These are phyloP conservation scores for Glandiceps talaboti DNA, from an alignment of 53 echinoderm and acorn worm genomes.

Conservation along the genomic window DNA sequence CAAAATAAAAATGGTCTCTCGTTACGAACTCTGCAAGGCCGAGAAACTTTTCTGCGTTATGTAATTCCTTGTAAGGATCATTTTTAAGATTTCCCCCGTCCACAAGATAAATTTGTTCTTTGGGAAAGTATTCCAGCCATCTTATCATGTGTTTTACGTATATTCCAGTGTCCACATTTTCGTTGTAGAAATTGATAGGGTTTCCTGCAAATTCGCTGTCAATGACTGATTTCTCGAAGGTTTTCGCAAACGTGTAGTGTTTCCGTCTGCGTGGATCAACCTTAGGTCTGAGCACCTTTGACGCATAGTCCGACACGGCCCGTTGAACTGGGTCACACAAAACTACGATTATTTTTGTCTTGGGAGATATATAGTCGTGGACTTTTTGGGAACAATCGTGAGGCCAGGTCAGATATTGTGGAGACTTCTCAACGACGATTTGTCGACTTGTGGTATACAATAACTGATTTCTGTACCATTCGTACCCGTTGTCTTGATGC, in stretches of 20 bases:
- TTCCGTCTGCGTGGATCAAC: neutral
- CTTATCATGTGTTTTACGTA: neutral
- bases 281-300: neutral
- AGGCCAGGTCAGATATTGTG: slow-evolving; percentile 41
- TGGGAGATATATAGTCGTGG: slow-evolving; percentile 20
- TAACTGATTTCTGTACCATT: slow-evolving; percentile 44
- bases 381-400: slow-evolving; percentile 21
- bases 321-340: slow-evolving; percentile 71
- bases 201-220: slow-evolving; percentile 1
- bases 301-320: slow-evolving; percentile 72
- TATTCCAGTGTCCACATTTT: neutral
- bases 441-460: slow-evolving; percentile 48
- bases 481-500: slow-evolving; percentile 15
- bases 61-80: neutral
- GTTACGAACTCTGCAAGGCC: neutral
- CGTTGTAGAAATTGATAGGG: neutral
- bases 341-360: slow-evolving; percentile 62
- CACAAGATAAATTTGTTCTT: neutral
- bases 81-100: neutral
- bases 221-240: slow-evolving; percentile 59
- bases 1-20: neutral
- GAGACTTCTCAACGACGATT: slow-evolving; percentile 71
- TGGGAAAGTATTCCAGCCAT: neutral
- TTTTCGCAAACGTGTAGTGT: slow-evolving; percentile 10
- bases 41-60: neutral